Evolutionary conservation across 1,140 invertebrate species (phyloP).

Genomic region (Cephus cinctus): DNA sequence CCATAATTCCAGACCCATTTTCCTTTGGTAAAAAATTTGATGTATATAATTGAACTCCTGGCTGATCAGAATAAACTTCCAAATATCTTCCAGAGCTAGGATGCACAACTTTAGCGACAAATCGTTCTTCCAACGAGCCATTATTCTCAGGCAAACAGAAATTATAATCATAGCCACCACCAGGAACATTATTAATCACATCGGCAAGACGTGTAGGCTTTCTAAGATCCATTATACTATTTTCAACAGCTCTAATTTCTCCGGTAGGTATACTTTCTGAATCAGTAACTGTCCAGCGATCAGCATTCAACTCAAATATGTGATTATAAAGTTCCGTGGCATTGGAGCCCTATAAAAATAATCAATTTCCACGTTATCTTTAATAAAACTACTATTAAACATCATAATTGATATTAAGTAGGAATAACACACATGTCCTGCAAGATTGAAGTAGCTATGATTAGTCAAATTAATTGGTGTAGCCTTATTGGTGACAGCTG

Average conservation of each 20-base stretch:
- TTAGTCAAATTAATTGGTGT: slow-evolving; percentile 91
- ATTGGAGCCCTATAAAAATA: slow-evolving; percentile 47
- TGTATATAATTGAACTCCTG: slow-evolving; percentile 90
- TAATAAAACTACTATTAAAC: neutral
- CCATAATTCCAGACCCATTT: slow-evolving; percentile 53
- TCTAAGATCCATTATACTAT: slow-evolving; percentile 63
- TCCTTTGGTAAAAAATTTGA: slow-evolving; percentile 69
- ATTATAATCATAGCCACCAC: slow-evolving; percentile 68
- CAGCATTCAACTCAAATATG: slow-evolving; percentile 70
- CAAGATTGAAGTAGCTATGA: slow-evolving; percentile 93
- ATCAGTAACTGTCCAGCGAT: slow-evolving; percentile 75
- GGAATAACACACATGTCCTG: slow-evolving; percentile 66
- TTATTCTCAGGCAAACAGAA: slow-evolving; percentile 58
- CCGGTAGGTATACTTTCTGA: slow-evolving; percentile 78
- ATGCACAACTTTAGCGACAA: slow-evolving; percentile 63
- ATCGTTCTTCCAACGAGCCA: slow-evolving; percentile 16
- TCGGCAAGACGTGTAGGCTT: slow-evolving; percentile 54
- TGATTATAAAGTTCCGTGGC: slow-evolving; percentile 70
- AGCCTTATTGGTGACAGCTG: slow-evolving; percentile 70
- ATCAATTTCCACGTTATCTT: neutral
- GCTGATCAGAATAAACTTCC: slow-evolving; percentile 81
- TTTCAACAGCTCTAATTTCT: slow-evolving; percentile 61
- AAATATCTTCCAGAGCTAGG: slow-evolving; percentile 69
- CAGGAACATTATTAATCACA: slow-evolving; percentile 50
- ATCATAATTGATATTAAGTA: neutral